Conservation (phyloP, 1,140 invertebrate genomes). For the Sitodiplosis mosellana region DNA sequence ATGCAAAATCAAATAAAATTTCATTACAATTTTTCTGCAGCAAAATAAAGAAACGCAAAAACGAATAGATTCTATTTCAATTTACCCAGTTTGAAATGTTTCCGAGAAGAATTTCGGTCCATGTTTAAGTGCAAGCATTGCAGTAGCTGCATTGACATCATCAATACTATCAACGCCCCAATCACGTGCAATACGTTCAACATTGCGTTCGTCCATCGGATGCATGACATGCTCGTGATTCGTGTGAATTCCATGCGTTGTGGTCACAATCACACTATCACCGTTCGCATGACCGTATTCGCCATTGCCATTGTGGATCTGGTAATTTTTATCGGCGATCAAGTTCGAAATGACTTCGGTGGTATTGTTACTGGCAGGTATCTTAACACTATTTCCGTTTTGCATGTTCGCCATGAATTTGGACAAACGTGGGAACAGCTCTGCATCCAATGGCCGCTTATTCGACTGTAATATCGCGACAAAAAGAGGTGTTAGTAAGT, state of each 20-base stretch:
- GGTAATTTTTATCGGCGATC: background rate
- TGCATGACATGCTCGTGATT: too few species aligned
- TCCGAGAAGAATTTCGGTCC: conserved; percentile 30
- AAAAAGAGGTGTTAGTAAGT: too few species aligned
- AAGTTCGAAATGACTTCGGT: too few species aligned
- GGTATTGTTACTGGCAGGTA: too few species aligned
- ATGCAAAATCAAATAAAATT: background rate
- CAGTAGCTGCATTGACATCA: conserved; percentile 63
- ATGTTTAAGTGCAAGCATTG: conserved; percentile 64
- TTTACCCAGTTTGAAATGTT: conserved; percentile 22
- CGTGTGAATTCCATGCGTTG: too few species aligned
- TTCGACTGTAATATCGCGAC: background rate
- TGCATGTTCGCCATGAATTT: conserved; percentile 17
- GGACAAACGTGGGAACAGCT: conserved; percentile 19
- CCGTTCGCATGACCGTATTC: background rate
- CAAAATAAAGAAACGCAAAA: too few species aligned
- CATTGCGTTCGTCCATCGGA: background rate
- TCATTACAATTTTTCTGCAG: too few species aligned
- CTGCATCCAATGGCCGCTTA: conserved; percentile 11
- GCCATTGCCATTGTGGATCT: background rate
- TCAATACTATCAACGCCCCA: conserved; percentile 26
- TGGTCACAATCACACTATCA: background rate
- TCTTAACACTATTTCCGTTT: too few species aligned
- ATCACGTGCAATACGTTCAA: background rate
- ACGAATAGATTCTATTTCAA: too few species aligned